A percentile compares a stretch with the other conserved stretches of the same genome.
These are phyloP conservation scores for Clytia hemisphaerica DNA, from an alignment of 30 jellyfish, hydroid and myxozoan genomes.

Conservation along the genomic window DNA sequence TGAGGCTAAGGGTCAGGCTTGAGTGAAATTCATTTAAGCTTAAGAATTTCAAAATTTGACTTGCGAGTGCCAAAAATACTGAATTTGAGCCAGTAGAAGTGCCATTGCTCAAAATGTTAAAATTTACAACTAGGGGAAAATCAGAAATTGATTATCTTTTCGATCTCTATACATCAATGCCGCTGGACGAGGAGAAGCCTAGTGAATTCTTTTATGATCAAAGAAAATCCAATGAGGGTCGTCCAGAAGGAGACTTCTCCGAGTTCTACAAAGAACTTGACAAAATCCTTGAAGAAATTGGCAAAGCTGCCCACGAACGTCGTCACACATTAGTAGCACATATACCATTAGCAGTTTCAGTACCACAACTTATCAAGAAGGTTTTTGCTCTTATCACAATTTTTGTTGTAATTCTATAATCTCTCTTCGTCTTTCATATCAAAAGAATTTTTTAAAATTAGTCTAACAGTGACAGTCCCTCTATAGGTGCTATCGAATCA, in stretches of 20 bases:
- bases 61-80: no score
- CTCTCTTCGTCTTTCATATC: no score
- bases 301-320: slow-evolving; percentile 34
- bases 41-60: no score
- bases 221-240: neutral
- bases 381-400: no score
- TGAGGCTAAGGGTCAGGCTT: no score
- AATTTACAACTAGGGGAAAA: slow-evolving; percentile 11
- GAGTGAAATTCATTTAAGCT: no score
- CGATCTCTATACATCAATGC: neutral
- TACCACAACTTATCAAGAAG: slow-evolving; percentile 17
- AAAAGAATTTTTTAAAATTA: no score
- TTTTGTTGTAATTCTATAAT: no score
- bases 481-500: no score
- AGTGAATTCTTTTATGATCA: neutral
- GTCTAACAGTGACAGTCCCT: no score
- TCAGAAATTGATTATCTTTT: neutral
- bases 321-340: neutral
- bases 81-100: no score
- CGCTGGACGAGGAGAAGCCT: neutral
- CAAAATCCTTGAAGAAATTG: slow-evolving; percentile 5
- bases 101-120: no score
- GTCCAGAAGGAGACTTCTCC: slow-evolving; percentile 3
- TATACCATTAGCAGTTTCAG: slow-evolving; percentile 20
- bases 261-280: neutral